A percentile compares a stretch with the other conserved stretches of the same genome.
phyloP scores from a whole-genome alignment of 1,140 invertebrate genomes.

The Parapsyche elsis region DNA sequence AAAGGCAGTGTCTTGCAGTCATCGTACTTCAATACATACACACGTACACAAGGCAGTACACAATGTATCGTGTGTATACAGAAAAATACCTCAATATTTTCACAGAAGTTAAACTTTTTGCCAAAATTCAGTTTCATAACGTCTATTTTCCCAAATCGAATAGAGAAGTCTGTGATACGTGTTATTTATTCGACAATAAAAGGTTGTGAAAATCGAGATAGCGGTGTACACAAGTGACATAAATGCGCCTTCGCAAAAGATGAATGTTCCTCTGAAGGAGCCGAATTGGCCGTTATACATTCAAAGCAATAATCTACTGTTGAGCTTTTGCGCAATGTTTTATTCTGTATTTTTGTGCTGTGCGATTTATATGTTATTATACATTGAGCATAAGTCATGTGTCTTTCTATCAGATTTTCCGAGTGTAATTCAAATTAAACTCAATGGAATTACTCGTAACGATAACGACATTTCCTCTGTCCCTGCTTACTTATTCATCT shows the following conservation, averaged over 20 bases:
- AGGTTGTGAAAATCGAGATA: background rate
- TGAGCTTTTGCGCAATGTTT: conserved; percentile 46
- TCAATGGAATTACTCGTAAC: conserved; percentile 14
- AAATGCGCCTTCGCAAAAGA: conserved; percentile 42
- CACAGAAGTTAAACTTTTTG: no score
- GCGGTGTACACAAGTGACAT: conserved; percentile 2
- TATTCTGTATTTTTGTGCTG: conserved; percentile 28
- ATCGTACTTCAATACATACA: conserved; percentile 10
- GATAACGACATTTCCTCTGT: conserved; percentile 14
- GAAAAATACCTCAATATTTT: no score
- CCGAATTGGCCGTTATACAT: conserved; percentile 53
- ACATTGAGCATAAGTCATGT: background rate
- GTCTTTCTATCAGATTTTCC: background rate
- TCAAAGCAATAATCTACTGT: conserved; percentile 55
- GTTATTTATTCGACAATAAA: conserved; percentile 21
- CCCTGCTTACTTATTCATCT: conserved; percentile 32
- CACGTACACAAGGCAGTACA: background rate
- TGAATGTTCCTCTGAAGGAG: conserved; percentile 51
- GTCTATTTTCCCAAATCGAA: no score
- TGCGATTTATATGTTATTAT: no score
- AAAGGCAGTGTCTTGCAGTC: conserved; percentile 14
- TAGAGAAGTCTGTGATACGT: no score
- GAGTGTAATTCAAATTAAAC: conserved; percentile 13
- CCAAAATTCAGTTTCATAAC: no score
- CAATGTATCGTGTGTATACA: no score